Evolutionary conservation across 2,797 vertebrate species (phyloP).

Genomic region (Phrynocephalus forsythii): DNA sequence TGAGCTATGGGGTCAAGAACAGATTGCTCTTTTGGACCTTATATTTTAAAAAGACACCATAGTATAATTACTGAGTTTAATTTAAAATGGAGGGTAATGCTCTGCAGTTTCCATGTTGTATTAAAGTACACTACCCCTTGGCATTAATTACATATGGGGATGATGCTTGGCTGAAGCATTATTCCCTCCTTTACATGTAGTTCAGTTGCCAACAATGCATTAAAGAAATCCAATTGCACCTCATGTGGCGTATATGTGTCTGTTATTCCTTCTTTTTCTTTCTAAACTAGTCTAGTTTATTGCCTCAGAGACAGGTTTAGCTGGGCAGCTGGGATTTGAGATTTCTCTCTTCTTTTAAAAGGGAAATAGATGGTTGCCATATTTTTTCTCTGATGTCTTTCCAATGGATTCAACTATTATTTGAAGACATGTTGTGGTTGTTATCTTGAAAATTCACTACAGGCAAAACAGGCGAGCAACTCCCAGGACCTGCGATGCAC

Average conservation of each 20-base stretch:
- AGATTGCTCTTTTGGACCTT: too few species aligned
- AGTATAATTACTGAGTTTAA: neutral
- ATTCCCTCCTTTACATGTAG: neutral
- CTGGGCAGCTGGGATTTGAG: constrained; percentile 61
- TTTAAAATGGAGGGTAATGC: neutral
- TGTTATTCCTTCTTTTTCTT: neutral
- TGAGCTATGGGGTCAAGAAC: neutral
- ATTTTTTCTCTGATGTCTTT: constrained; percentile 64
- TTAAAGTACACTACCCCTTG: neutral
- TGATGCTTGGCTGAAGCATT: neutral
- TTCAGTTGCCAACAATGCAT: neutral
- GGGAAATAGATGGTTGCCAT: constrained; percentile 53
- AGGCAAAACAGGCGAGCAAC: constrained; percentile 39
- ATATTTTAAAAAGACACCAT: too few species aligned
- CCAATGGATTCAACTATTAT: constrained; percentile 61
- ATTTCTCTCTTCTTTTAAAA: constrained; percentile 39
- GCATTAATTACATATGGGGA: neutral
- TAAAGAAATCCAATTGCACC: neutral
- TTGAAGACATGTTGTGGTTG: constrained; percentile 52
- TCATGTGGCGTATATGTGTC: neutral
- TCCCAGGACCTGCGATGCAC: constrained; percentile 36
- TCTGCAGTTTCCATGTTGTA: too few species aligned
- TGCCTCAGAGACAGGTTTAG: constrained; percentile 61
- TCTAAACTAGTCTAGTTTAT: neutral
- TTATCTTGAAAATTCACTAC: constrained; percentile 65